Evolutionary conservation across 30 jellyfish, hydroid and myxozoan genomes (phyloP), one percentile per base, ranked within the genome.

Genomic region (Rhopilema esculentum): DNA sequence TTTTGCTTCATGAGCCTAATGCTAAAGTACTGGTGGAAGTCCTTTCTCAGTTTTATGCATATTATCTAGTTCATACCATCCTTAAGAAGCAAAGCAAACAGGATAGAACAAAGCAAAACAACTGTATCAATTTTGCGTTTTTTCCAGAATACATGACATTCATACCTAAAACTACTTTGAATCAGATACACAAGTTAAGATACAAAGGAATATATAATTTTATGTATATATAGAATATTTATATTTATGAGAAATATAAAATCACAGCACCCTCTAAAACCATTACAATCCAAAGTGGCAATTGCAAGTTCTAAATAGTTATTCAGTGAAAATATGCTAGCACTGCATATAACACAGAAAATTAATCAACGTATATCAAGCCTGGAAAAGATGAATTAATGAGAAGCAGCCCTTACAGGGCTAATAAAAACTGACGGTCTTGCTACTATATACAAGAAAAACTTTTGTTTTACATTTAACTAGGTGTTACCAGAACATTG

Each of bases 211-310:
- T 20, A 30, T 30, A 30, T 40, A 40, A 40, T 40, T 40, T 40
- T 40, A 40, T 73, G 48, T 73, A 40, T 73, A 25, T 40, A 71
- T 28, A 18, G n/a, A 67, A 26, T 73, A 73, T 73, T 73, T 18
- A 28, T 73, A 40, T 40, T 40, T n/a, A 25, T 73, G 70, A 73
- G 84, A 15, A 73, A 73, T 30, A 30, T 30, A 30, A 73, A 73
- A 73, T 67, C 69, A 73, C 51, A 67, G 70, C 84, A 73, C 84
- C 84, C 84, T 31, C 40, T 30, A 48, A 73, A 73, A 73, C 33
- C 48, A 48, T 73, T 22, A 73, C 25, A 73, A 31, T 31, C 28
- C 25, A 31, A 20, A 32, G 64, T 16, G 20, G 51, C 27, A 15
- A 18, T 4, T 73, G 51, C 33, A 73, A 25, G 84, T n/a, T 49